phyloP scores from a whole-genome alignment of 2,797 vertebrate species.

The Bradypus variegatus region DNA sequence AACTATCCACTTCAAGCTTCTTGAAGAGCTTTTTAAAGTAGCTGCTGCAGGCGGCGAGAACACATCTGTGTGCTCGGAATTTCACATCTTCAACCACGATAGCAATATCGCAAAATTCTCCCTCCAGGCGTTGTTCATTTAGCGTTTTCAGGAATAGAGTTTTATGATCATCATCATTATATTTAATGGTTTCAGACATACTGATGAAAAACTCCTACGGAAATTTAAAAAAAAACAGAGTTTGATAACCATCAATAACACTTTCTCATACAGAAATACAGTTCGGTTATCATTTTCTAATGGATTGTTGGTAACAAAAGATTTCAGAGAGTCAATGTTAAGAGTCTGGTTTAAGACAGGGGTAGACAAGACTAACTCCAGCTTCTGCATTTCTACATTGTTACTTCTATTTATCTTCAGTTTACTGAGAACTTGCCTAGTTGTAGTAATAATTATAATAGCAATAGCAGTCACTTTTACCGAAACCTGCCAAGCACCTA shows the following conservation, averaged over 20 bases:
- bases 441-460: background rate
- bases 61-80: constrained; percentile 92
- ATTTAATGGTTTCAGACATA: constrained; percentile 97
- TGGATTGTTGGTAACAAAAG: background rate
- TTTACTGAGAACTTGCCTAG: background rate
- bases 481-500: background rate
- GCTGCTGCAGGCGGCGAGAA: constrained; percentile 93
- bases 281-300: background rate
- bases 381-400: background rate
- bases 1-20: constrained; percentile 92
- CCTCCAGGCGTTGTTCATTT: constrained; percentile 93
- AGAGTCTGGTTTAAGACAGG: background rate
- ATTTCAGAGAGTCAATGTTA: constrained; percentile 5
- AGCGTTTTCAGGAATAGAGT: constrained; percentile 94
- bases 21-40: constrained; percentile 98
- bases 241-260: background rate
- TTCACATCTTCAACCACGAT: constrained; percentile 96
- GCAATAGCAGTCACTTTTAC: background rate
- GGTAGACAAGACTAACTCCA: background rate
- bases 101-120: constrained; percentile 94
- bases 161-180: constrained; percentile 97
- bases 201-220: constrained; percentile 83
- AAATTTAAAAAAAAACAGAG: background rate
- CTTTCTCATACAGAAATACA: constrained; percentile 3
- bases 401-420: background rate